Evolutionary conservation across 2,888 invertebrate genomes (phyloP).

Genomic region (Nephrotoma flavescens): DNA sequence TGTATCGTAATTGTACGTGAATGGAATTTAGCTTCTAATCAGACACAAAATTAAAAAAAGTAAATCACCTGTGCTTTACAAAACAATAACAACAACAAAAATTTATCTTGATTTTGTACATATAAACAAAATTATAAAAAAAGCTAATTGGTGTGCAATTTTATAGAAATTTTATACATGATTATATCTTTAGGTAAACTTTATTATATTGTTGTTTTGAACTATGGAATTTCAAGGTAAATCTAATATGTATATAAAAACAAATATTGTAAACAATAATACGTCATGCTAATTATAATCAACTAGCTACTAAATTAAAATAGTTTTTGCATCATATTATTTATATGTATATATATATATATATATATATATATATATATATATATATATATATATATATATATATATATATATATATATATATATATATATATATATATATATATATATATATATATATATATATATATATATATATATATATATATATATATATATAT

Average conservation of each 20-base stretch:
- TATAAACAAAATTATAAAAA: background rate
- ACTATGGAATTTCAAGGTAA: background rate
- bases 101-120: background rate
- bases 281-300: background rate
- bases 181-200: background rate
- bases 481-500: no score
- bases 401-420: no score
- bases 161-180: background rate
- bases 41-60: background rate
- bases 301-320: background rate
- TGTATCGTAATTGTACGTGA: background rate
- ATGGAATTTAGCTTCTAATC: background rate
- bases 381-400: no score
- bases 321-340: background rate
- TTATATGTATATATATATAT: background rate
- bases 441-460: no score
- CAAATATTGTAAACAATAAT: background rate
- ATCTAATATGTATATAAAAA: background rate
- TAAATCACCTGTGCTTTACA: background rate
- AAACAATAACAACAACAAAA: background rate
- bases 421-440: no score
- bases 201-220: background rate
- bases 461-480: no score
- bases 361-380: no score
- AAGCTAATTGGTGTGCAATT: background rate